Percentiles rank a stretch among this genome's conserved stretches.
Conservation (phyloP, 2,797 vertebrate genomes). For the Myiotriccus ornatus region DNA sequence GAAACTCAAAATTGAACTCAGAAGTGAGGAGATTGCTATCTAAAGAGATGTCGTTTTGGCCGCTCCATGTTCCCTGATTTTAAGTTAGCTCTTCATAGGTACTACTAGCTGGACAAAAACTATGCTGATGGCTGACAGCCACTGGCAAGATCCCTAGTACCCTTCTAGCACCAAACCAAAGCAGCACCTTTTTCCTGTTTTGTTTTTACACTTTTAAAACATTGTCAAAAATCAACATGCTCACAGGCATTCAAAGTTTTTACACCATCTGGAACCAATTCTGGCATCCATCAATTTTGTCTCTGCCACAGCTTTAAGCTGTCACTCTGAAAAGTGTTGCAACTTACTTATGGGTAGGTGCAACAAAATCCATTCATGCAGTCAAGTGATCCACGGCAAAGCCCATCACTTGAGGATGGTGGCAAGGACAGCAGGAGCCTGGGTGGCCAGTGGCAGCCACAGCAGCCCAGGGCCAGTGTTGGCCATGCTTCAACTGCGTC, state of each 20-base stretch:
- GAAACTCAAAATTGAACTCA: neutral
- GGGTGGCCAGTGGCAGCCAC: neutral
- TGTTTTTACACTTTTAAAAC: neutral
- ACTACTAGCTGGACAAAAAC: neutral
- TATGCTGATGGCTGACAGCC: neutral
- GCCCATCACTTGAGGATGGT: rapidly evolving
- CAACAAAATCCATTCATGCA: neutral
- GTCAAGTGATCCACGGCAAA: rapidly evolving
- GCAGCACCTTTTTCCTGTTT: neutral
- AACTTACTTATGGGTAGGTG: neutral
- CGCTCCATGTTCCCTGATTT: neutral
- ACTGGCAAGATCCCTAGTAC: neutral
- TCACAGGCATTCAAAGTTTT: neutral
- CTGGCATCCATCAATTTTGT: neutral
- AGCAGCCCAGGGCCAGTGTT: rapidly evolving
- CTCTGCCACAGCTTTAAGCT: neutral
- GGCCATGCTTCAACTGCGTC: neutral
- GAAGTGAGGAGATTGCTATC: rapidly evolving
- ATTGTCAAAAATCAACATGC: neutral
- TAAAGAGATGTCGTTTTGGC: neutral
- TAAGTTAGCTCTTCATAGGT: neutral
- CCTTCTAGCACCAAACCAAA: neutral
- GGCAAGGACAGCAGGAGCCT: rapidly evolving
- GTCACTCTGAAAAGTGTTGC: neutral
- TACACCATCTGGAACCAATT: rapidly evolving